Percentiles rank a stretch among this genome's conserved stretches.
These are phyloP conservation scores for Potorous gilbertii DNA, from an alignment of 2,797 vertebrate genomes.

Conservation along the genomic window DNA sequence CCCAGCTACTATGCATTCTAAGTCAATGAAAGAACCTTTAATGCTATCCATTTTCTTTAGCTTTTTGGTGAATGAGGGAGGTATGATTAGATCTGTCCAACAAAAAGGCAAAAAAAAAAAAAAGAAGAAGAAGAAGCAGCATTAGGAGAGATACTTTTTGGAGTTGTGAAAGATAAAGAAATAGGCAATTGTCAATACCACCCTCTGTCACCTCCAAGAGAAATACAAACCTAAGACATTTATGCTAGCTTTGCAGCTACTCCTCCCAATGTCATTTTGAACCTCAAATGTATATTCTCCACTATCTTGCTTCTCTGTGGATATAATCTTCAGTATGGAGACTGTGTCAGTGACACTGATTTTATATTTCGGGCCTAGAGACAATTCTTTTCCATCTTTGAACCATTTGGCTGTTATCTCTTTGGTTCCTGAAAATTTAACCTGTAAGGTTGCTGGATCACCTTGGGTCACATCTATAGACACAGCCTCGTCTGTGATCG, in stretches of 20 bases:
- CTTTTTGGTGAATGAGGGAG: constrained; percentile 97
- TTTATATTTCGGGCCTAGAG: constrained; percentile 92
- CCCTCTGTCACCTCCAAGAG: constrained; percentile 4
- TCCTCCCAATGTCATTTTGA: constrained; percentile 94
- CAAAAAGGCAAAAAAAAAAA: constrained; percentile 73
- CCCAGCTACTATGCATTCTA: constrained; percentile 97
- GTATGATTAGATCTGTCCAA: constrained; percentile 96
- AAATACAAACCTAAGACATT: constrained; percentile 93
- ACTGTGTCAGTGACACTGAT: constrained; percentile 92
- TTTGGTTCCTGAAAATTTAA: constrained; percentile 95
- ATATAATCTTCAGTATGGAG: constrained; percentile 93
- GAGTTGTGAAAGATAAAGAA: constrained; percentile 35
- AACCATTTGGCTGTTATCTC: constrained; percentile 93
- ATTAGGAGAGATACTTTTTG: constrained; percentile 55
- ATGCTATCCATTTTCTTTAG: constrained; percentile 95
- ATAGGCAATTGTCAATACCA: constrained; percentile 14
- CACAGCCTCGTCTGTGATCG: constrained; percentile 93
- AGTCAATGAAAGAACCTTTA: constrained; percentile 95
- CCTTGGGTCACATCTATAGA: constrained; percentile 97
- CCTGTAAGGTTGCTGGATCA: constrained; percentile 96
- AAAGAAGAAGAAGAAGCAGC: neutral
- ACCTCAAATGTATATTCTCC: constrained; percentile 95
- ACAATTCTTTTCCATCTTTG: constrained; percentile 92
- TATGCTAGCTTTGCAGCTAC: constrained; percentile 92
- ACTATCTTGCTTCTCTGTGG: constrained; percentile 92